Base-by-base conservation (phyloP, 2,888 invertebrate species). In the Eilema caniola region DNA sequence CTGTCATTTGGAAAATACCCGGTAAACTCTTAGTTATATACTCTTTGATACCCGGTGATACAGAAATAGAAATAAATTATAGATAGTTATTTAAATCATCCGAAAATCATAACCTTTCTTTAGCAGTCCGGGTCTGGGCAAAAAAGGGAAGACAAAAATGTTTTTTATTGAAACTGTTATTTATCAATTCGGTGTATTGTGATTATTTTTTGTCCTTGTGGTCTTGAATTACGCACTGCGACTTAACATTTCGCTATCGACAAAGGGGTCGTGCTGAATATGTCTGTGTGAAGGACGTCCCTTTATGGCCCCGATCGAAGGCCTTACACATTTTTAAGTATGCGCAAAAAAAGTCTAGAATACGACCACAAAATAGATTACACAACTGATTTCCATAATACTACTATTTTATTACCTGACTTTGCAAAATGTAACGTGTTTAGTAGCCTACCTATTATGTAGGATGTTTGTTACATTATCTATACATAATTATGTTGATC, bases 141-240 rank as follows among this genome's bases (percentile, higher is more conserved):
- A 41, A 41, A 41, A 41, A 16, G 41, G 41, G 41, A 41, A 41
- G 41, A 1, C 14, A 41, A 16, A 41, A 41, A 41, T 1, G 12
- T 37, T 33, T 33, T 37, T 16, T n/a, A n/a, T n/a, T n/a, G n/a
- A n/a, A n/a, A n/a, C 1, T n/a, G 10, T 20, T 28, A 28, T 33
- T 33, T 47, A 20, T 47, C 47, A 20, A 47, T 7, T 47, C 20
- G 1, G 23, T 41, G 3, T 20, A 62, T 53, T 53, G 53, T 53
- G 53, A 41, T 24, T 37, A 37, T 10, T 37, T 41, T 8, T 62
- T 77, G 85, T 77, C 84, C 85, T 86, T 85, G 81, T 74, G 68
- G 69, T 70, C 76, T 57, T 69, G 74, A 74, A 70, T 75, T 87
- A 83, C 90, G 88, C 88, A 87, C 74, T 88, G 89, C 88, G 89